Base-by-base conservation (phyloP, 1,140 invertebrate species). In the Danaus plexippus region DNA sequence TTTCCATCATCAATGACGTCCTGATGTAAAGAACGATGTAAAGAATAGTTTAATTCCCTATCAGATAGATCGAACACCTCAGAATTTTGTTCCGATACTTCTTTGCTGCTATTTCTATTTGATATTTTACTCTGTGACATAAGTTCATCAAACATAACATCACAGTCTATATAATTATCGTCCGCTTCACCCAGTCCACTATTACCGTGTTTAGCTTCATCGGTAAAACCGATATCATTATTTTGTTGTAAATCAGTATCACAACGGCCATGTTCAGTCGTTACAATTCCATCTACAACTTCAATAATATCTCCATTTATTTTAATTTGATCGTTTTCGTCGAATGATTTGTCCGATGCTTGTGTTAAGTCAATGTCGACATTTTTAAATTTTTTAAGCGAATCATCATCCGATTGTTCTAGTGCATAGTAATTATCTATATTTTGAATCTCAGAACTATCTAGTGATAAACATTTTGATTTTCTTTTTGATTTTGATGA, bases 1-100 rank as follows among this genome's bases (percentile, higher is more conserved):
- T 66, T 76, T 44, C 69, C 67, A 57, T 77, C 61, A 59, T 75
- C 22, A 72, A 69, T 75, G 61, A 12, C 57, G 47, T 59, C 15
- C 15, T 66, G 60, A 47, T 61, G 18, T 54, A 49, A 69, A 4
- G 70, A 69, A 62, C 66, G 63, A 58, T 69, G 63, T 18, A 80
- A 54, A 4, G 80, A 80, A 64, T 85, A 85, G 46, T 87, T 74
- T 10, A 85, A 68, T 73, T 87, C 80, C 59, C 75, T 75, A 54
- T 86, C 82, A 43, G 70, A 75, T 61, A 83, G 65, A 54, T 75
- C 60, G 61, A 86, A 82, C 22, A 69, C 59, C 64, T 80, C 73
- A 44, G 71, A 71, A 32, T 54, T 61, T 59, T 71, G 59, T 54
- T 52, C 61, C 47, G 57, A 61, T 45, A 32, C 18, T 11, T 70